Evolutionary conservation across 2,797 vertebrate species (phyloP).

Genomic region (Epinephelus malabaricus): DNA sequence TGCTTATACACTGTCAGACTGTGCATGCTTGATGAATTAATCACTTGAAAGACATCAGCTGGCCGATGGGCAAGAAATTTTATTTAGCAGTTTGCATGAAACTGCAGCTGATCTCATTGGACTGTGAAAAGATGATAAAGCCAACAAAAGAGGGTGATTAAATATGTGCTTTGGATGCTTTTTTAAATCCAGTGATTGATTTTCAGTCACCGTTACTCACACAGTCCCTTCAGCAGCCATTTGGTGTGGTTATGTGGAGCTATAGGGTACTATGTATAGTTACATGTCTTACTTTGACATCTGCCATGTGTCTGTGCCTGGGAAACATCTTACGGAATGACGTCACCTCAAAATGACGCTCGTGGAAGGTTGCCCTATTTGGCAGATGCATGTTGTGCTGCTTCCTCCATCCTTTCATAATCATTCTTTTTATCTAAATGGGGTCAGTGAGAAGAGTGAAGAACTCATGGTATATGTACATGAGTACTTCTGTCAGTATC

Average conservation of each 20-base stretch:
- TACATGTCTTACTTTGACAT: conserved; percentile 1
- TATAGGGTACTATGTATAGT: not conserved
- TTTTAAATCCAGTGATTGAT: conserved; percentile 2
- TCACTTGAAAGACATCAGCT: conserved; percentile 18
- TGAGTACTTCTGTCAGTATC: conserved; percentile 1
- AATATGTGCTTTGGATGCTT: conserved; percentile 1
- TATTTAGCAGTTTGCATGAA: conserved; percentile 29
- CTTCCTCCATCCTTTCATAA: conserved; percentile 27
- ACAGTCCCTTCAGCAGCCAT: not conserved
- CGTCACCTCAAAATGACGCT: conserved; percentile 3
- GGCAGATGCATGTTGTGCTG: conserved; percentile 23
- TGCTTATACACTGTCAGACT: not conserved
- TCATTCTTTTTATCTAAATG: not conserved
- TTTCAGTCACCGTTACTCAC: not conserved
- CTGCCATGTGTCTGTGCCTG: not conserved
- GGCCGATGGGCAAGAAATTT: conserved; percentile 16
- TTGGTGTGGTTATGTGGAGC: not conserved
- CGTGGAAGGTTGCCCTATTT: conserved; percentile 17
- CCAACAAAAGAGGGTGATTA: conserved; percentile 12
- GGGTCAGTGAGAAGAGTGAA: not conserved
- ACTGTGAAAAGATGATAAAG: conserved; percentile 18
- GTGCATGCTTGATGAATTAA: conserved; percentile 21
- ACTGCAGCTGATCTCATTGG: conserved; percentile 28
- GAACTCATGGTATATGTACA: not conserved
- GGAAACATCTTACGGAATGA: conserved; percentile 6